Base-by-base conservation (phyloP, 2,888 invertebrate genomes). In the Dromius quadrimaculatus region DNA sequence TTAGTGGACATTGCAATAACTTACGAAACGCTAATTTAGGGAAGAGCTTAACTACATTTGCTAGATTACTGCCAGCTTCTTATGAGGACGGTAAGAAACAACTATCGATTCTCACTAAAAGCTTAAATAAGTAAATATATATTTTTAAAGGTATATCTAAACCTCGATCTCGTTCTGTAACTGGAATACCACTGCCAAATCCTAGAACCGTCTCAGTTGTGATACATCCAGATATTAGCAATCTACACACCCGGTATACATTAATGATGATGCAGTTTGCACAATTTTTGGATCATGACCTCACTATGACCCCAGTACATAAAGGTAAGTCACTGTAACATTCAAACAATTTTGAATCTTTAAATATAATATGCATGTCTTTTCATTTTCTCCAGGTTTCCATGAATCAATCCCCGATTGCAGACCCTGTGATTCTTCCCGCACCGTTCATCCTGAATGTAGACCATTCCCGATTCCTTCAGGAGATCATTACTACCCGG, bases 251-350 rank as follows among this genome's bases (percentile, higher is more conserved):
- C 0, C 86, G 94, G 3, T 96, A 97, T 82, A 92, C 95, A 0
- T 84, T 97, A 13, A 93, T 97, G 92, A 88, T 93, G 38, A 97
- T 97, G 97, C 97, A 97, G 84, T 97, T 90, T 77, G 97, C 95
- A 0, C 97, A 97, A 81, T 92, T 98, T 77, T 81, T 97, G 15
- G 97, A 97, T 81, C 97, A 97, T 83, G 97, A 97, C 81, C 85
- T 98, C 61, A 97, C 97, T 0, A 90, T 96, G 88, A 96, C 97
- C 0, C 97, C 95, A 1, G 94, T 95, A 66, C 94, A 93, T 78
- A 93, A 93, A 85, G 94, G 89, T 87, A 76, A 72, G 75, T 66
- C 64, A 28, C 19, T n/a, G 36, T 61, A 34, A 62, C n/a, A 28
- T 38, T n/a, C 2, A 19, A 45, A 5, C 38, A 38, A 11, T 38